Base-by-base conservation (phyloP, 2,888 invertebrate genomes). In the Boloria selene region DNA sequence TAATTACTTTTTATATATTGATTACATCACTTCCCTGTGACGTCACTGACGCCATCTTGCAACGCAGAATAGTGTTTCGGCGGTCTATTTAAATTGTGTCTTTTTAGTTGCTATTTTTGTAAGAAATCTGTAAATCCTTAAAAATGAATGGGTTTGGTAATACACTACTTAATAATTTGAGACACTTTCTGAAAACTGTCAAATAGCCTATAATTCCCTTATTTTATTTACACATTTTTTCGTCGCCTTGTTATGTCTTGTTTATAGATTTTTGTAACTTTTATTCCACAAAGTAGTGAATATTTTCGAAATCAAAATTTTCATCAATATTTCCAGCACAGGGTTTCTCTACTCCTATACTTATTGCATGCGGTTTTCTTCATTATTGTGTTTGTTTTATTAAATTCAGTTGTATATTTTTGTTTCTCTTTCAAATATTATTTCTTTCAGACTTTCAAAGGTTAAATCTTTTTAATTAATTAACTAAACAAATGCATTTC, bases 201-300 rank as follows among this genome's bases (percentile, higher is more conserved):
- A 13, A 49, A 17, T 5, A 17, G 17, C 2, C 10, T 44, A 18
- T 45, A 31, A 14, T 18, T 58, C 6, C 10, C 3, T 59, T 50
- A 49, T 2, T 14, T 17, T 50, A 14, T 50, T 16, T 16, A 31
- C 7, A 17, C n/a, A 47, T 16, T 16, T 59, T 47, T 16, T 47
- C 16, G 18, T 38, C 38, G 5, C 13, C 13, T 16, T 31, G 3
- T 7, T 1, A 49, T 17, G 3, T 49, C n/a, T n/a, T 49, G 14
- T 13, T 49, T 60, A 60, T 64, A 61, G 61, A 54, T 16, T 52
- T 22, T 45, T 22, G 55, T 22, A 18, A 22, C n/a, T 44, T 18
- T 10, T 50, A 70, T 79, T 86, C 83, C 82, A 85, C 84, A 64
- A 83, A 84, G 83, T 84, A 77, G 79, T 73, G 80, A 81, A 82